These are phyloP conservation scores for Echiichthys vipera DNA, from an alignment of 2,797 vertebrate species.

Conservation along the genomic window DNA sequence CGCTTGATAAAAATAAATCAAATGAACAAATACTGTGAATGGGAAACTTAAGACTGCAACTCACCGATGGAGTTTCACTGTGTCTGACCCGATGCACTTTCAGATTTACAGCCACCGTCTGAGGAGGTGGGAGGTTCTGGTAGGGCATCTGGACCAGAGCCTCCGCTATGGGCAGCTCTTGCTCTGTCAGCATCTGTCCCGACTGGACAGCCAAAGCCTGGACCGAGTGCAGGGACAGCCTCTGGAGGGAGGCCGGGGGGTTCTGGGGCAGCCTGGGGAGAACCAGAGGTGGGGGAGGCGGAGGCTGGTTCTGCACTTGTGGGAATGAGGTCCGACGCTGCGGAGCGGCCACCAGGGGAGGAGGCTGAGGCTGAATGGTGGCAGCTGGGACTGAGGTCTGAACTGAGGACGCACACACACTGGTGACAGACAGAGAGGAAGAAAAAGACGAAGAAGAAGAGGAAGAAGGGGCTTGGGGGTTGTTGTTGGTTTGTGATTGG, in stretches of 20 bases:
- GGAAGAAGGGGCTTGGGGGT: constrained; percentile 27
- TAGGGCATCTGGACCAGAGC: constrained; percentile 91
- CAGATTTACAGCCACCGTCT: constrained; percentile 93
- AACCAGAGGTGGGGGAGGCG: constrained; percentile 82
- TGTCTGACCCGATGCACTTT: constrained; percentile 88
- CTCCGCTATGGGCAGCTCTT: constrained; percentile 90
- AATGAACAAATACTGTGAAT: not conserved
- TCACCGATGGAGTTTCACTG: constrained; percentile 85
- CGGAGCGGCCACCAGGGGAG: constrained; percentile 79
- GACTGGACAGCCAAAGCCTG: constrained; percentile 90
- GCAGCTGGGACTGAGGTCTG: constrained; percentile 65
- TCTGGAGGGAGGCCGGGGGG: constrained; percentile 86
- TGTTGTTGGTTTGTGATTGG: constrained; percentile 60
- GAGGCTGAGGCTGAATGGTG: constrained; percentile 88
- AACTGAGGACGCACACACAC: constrained; percentile 84
- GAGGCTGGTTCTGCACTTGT: constrained; percentile 79
- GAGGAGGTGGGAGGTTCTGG: constrained; percentile 87
- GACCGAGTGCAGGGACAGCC: constrained; percentile 88
- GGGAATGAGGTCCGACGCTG: constrained; percentile 69
- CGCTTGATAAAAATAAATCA: not conserved
- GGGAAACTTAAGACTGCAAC: constrained; percentile 5
- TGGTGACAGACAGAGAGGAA: constrained; percentile 66
- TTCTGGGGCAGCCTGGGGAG: constrained; percentile 80
- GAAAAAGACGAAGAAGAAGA: too few relatives aligned
- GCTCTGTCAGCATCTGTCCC: constrained; percentile 89